Percentiles rank a stretch among this genome's conserved stretches.
phyloP scores from a whole-genome alignment of 2,797 vertebrate species.

The Ambastaia sidthimunki region DNA sequence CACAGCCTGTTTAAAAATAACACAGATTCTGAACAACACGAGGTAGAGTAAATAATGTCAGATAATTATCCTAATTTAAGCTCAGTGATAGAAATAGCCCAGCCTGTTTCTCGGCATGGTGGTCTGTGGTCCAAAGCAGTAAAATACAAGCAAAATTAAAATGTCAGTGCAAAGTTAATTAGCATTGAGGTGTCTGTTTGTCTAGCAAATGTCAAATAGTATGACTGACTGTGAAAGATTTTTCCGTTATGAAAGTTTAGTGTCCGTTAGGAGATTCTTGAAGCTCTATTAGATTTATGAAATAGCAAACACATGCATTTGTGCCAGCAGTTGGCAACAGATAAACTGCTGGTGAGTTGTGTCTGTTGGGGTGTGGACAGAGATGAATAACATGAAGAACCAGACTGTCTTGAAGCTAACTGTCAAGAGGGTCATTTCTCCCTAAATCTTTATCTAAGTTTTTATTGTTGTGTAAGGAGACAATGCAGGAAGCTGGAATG shows the following conservation, averaged over 20 bases:
- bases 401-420: constrained; percentile 57
- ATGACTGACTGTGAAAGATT: neutral
- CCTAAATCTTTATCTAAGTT: constrained; percentile 56
- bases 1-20: no score
- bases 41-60: no score
- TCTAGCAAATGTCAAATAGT: neutral
- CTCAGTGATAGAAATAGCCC: no score
- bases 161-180: no score
- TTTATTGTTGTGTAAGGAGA: constrained; percentile 57
- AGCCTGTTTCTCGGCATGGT: no score
- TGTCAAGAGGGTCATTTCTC: constrained; percentile 54
- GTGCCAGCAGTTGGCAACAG: neutral
- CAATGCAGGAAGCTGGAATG: constrained; percentile 17
- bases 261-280: constrained; percentile 18
- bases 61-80: no score
- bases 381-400: constrained; percentile 27
- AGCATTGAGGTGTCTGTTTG: neutral
- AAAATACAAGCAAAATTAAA: no score
- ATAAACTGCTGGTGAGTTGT: constrained; percentile 17
- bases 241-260: neutral
- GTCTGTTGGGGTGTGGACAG: constrained; percentile 37
- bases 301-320: constrained; percentile 27
- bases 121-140: no score
- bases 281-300: constrained; percentile 45
- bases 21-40: no score